Evolutionary conservation across 2,797 vertebrate genomes (phyloP), one percentile per base, ranked within the genome.

Genomic region (Artibeus lituratus): DNA sequence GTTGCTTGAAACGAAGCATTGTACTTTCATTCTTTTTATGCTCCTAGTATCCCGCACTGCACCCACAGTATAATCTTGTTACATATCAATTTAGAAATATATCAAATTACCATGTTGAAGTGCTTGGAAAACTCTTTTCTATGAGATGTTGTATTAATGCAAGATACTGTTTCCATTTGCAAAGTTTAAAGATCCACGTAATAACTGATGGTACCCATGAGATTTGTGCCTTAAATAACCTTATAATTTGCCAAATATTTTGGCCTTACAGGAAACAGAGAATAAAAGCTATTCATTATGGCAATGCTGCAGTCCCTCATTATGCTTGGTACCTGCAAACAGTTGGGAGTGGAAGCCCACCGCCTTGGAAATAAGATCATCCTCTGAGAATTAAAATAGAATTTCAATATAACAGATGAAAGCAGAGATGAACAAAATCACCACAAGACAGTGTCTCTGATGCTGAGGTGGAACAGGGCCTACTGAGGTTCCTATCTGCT

Each of bases 111-210:
- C 53, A 29, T 26, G 29, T 55, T 62, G 47, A 87, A 47, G 24
- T 42, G 10, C 51, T n/a, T 10, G 29, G 3, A 14, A 69, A 69
- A 39, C 19, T 87, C 21, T 51, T 22, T 92, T 91, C 84, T 78
- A 18, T 24, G 47, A 78, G 78, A 62, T 89, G 24, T 65, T 92
- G 1, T 53, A 37, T 77, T 69, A 62, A 83, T 0, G 84, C 5
- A 35, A 90, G 35, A 16, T 86, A 18, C 83, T 21, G 26, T 80
- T 47, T 87, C 32, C 65, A 82, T 72, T 70, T 82, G 24, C 49
- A 93, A 15, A 77, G 26, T 90, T 87, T 94, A 53, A 93, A 91
- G 57, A 88, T 59, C 24, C 83, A 87, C 57, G 51, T 57, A 72
- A 16, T 82, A 86, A 89, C 5, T 74, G 42, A 76, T 6, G 29